Base-by-base conservation (phyloP, 2,113 vertebrate genomes). In the Pomatostomus ruficeps region DNA sequence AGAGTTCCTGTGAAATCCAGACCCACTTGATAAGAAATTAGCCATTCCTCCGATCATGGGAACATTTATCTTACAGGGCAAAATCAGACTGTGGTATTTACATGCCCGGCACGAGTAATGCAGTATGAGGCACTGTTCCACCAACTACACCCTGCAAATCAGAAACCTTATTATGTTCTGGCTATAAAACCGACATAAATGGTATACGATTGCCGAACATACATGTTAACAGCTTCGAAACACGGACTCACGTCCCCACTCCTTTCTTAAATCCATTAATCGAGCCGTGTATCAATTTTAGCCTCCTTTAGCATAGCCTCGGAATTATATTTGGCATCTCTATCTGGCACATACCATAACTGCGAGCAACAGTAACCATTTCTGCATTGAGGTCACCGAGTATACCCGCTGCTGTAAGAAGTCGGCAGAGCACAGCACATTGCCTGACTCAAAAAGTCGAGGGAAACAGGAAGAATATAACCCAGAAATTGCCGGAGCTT, bases 331-430 rank as follows among this genome's bases (percentile, higher is more conserved):
- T 62, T 74, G 86, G 85, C 59, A 28, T 52, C 79, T 40, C 5
- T 74, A 83, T 38, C 67, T 35, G 75, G 91, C 89, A 74, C 88
- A 33, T 11, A 62, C 48, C 80, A 76, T 45, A 73, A 88, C 45
- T 52, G 40, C 63, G 31, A 52, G 66, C 90, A 82, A 66, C 75
- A 80, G 68, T n/a, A 49, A 72, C 9, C 61, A 24, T 49, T 91
- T 68, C 91, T 91, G 91, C 51, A 87, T 89, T 62, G 94, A 92
- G 92, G 80, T 89, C 93, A 92, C 61, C 0, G n/a, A 75, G 61
- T 10, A 8, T 23, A 83, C 7, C 38, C 38, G 28, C 63, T 11
- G 81, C 90, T 25, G 13, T 10, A 35, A 55, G 59, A 70, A 91
- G 54, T 18, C 36, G 2, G 67, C 67, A 93, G 52, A 52, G 78